These are phyloP conservation scores for Heliconius charithonia DNA, from an alignment of 2,888 invertebrate species.

Conservation along the genomic window DNA sequence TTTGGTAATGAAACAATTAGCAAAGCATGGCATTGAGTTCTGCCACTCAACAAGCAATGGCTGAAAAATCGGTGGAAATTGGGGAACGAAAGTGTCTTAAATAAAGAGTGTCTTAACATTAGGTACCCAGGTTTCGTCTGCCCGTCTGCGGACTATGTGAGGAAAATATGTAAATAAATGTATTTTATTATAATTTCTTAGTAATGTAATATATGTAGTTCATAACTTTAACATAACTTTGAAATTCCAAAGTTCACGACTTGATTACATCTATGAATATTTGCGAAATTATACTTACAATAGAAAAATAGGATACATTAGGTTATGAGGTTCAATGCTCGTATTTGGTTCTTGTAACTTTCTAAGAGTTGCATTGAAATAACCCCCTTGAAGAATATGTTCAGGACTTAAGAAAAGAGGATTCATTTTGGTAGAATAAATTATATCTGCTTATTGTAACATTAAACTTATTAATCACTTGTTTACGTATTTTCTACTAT, in stretches of 20 bases:
- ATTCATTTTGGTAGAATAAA: conserved; percentile 56
- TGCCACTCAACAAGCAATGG: too few species aligned
- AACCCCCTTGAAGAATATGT: conserved; percentile 91
- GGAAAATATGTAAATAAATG: too few species aligned
- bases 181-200: neutral
- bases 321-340: conserved; percentile 88
- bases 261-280: neutral
- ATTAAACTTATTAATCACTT: neutral
- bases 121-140: too few species aligned
- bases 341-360: conserved; percentile 91
- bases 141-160: too few species aligned
- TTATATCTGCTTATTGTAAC: neutral
- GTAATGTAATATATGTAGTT: neutral
- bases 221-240: neutral
- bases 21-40: too few species aligned
- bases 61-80: too few species aligned
- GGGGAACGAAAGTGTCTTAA: too few species aligned
- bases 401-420: conserved; percentile 75
- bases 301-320: conserved; percentile 95
- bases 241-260: neutral
- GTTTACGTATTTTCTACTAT: conserved; percentile 1
- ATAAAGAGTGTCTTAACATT: too few species aligned
- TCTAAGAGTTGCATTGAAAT: conserved; percentile 92
- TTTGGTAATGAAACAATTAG: too few species aligned
- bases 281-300: conserved; percentile 84